These are phyloP conservation scores for Paracanthobrama guichenoti DNA, from an alignment of 2,113 vertebrate species.

Conservation along the genomic window DNA sequence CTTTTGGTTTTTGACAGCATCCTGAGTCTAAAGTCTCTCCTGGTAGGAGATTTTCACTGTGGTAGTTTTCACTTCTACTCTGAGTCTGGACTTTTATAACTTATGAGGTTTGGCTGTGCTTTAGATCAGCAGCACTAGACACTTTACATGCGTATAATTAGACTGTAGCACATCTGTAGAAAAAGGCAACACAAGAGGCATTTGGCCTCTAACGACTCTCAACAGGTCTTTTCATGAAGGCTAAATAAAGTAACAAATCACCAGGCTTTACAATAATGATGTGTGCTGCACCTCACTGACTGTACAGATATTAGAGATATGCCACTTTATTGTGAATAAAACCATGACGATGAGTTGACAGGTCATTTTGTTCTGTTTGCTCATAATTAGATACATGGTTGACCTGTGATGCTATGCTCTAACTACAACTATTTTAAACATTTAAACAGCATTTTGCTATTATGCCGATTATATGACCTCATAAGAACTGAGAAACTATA, in stretches of 20 bases:
- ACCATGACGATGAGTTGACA: neutral
- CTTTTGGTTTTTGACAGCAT: neutral
- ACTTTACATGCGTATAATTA: neutral
- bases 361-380: neutral
- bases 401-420: neutral
- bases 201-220: neutral
- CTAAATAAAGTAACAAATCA: neutral
- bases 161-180: neutral
- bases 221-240: neutral
- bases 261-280: neutral
- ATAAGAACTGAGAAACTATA: neutral
- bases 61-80: slow-evolving; percentile 6
- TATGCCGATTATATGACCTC: neutral
- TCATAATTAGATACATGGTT: neutral
- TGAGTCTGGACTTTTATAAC: neutral
- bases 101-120: neutral
- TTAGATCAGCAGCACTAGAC: neutral
- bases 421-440: neutral
- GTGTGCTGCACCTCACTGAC: neutral
- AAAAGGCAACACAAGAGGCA: neutral
- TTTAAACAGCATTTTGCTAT: neutral
- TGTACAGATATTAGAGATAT: neutral
- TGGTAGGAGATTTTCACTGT: neutral
- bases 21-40: neutral
- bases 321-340: neutral